These are phyloP conservation scores for Melanostoma mellinum DNA, from an alignment of 2,888 invertebrate genomes.

Conservation along the genomic window DNA sequence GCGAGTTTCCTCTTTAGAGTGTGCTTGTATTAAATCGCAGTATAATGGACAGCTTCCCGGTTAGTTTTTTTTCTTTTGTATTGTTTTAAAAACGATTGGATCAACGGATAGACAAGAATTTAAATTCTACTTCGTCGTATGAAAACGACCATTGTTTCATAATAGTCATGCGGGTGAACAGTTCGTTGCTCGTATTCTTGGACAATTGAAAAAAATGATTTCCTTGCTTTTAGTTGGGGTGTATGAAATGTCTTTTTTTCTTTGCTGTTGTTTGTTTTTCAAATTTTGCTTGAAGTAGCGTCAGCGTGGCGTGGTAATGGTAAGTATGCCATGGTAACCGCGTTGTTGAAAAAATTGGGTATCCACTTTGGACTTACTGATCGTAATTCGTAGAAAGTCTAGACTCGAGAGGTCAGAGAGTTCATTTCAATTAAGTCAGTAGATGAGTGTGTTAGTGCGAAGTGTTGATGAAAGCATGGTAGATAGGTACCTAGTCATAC, in stretches of 20 bases:
- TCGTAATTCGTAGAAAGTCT: background rate
- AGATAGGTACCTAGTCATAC: no score
- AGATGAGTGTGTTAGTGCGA: no score
- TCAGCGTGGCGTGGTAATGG: background rate
- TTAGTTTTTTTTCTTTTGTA: background rate
- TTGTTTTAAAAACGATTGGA: constrained; percentile 10
- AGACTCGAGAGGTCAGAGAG: constrained; percentile 9
- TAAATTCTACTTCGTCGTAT: constrained; percentile 6
- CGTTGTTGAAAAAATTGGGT: background rate
- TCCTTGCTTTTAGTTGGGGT: no score
- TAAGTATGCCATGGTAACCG: constrained; percentile 6
- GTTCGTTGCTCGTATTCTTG: no score
- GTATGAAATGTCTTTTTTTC: no score
- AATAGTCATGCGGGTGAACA: constrained; percentile 14
- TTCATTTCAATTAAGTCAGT: constrained; percentile 10
- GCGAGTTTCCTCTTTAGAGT: constrained; percentile 26
- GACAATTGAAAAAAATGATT: no score
- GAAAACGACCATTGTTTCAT: background rate
- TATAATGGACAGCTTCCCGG: constrained; percentile 22
- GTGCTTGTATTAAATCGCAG: background rate
- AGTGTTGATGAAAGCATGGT: no score
- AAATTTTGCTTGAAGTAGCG: no score
- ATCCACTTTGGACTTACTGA: no score
- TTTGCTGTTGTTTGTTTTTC: no score
- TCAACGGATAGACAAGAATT: background rate